Evolutionary conservation across 2,888 invertebrate species (phyloP).

Genomic region (Agonopterix arenella): DNA sequence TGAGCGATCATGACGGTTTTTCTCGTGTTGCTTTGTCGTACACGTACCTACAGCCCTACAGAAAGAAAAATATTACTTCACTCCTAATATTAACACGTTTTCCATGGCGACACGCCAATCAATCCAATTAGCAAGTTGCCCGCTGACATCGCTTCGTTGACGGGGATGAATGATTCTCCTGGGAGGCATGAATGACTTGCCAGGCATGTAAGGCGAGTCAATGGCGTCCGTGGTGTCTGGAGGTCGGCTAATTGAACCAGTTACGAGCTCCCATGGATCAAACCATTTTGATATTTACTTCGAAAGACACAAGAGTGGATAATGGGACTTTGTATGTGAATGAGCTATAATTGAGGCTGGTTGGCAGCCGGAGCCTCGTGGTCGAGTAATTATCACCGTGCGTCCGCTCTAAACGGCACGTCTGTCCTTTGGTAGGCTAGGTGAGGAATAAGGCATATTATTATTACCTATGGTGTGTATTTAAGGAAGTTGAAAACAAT

Average conservation of each 20-base stretch:
- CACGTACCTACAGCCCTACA: too few species aligned
- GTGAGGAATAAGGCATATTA: not conserved
- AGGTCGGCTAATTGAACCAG: constrained; percentile 37
- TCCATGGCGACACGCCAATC: too few species aligned
- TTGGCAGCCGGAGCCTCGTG: constrained; percentile 32
- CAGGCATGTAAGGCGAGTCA: constrained; percentile 19
- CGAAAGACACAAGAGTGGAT: too few species aligned
- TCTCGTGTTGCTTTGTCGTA: too few species aligned
- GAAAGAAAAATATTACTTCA: not conserved
- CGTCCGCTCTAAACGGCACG: constrained; percentile 21
- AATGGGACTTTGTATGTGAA: too few species aligned
- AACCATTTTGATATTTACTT: too few species aligned
- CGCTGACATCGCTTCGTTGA: constrained; percentile 23
- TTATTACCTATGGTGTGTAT: not conserved
- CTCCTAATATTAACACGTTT: not conserved
- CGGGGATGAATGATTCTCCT: constrained; percentile 45
- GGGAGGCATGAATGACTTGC: constrained; percentile 42
- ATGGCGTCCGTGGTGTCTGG: constrained; percentile 36
- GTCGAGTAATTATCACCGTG: constrained; percentile 45
- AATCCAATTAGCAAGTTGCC: constrained; percentile 24
- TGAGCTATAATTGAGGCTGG: not conserved
- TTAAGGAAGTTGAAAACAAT: not conserved
- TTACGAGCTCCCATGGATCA: too few species aligned
- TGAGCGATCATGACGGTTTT: too few species aligned
- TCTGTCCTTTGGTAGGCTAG: too few species aligned